A percentile compares a stretch with the other conserved stretches of the same genome.
These are phyloP conservation scores for Amblyornis subalaris DNA, from an alignment of 2,113 vertebrate species.

Conservation along the genomic window DNA sequence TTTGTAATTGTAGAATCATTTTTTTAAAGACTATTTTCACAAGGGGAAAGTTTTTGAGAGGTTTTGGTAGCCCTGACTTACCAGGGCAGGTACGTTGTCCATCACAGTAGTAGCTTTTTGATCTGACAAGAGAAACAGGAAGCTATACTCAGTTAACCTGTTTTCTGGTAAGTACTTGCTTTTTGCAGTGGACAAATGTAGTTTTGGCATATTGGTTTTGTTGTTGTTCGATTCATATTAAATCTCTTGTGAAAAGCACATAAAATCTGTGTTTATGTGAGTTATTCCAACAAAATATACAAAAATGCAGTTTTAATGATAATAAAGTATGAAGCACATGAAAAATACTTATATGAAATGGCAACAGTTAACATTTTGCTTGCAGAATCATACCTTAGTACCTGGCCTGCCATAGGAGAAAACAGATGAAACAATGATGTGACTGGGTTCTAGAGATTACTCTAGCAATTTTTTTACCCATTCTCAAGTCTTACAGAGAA, in stretches of 20 bases:
- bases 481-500: neutral
- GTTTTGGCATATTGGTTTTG: neutral
- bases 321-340: neutral
- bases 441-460: neutral
- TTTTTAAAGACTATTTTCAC: neutral
- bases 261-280: neutral
- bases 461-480: neutral
- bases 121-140: neutral
- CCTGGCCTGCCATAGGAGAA: neutral
- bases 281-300: neutral
- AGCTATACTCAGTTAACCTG: neutral
- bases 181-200: neutral
- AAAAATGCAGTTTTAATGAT: neutral
- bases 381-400: neutral
- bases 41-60: neutral
- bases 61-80: neutral
- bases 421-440: neutral
- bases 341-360: neutral
- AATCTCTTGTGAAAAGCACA: neutral
- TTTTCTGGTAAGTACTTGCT: neutral
- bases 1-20: neutral
- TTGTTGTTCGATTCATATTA: neutral
- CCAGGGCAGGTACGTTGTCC: neutral
- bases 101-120: neutral
- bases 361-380: neutral